Evolutionary conservation across 2,888 invertebrate genomes (phyloP), one percentile per base, ranked within the genome.

Genomic region (Meiosimyza decipiens): DNA sequence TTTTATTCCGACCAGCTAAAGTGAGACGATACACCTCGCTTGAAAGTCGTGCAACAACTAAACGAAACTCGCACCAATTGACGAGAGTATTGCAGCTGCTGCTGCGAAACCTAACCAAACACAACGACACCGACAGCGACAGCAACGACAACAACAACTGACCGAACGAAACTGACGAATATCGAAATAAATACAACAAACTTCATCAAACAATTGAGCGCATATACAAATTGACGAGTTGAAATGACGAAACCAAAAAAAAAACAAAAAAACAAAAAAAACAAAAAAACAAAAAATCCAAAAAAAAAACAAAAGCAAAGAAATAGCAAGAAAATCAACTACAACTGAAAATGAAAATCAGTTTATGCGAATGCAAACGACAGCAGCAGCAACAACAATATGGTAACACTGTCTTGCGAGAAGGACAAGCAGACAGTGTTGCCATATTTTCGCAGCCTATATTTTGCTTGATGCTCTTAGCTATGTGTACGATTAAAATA

Each of bases 21-120:
- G 72, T 63, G 78, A 79, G 77, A 81, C 79, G 80, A 84, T 78
- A 82, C 82, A 79, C 80, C 80, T 77, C 80, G 80, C 77, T 80
- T 80, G 80, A 81, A 84, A 83, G 84, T 84, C 81, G 79, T 78
- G 82, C 81, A 79, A 80, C 79, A 82, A 84, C 81, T 83, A 74
- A 82, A 79, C 59, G 54, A 22, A 77, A 66, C 60, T 51, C 71
- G 71, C 59, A 72, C 55, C 66, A 67, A 60, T 70, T 71, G 66
- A 16, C 60, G 51, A 65, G 66, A 71, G 59, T 57, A 66, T 51
- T 59, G 74, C 71, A 59, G 72, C 72, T 69, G 65, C 51, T 50
- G 59, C 13, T 40, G 40, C 9, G 40, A 40, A 9, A 7, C 40
- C 9, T 7, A 40, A 40, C 40, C 6, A 40, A 40, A 40, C 40